These are phyloP conservation scores for Catharus minimus DNA, from an alignment of 2,113 vertebrate genomes.

Conservation along the genomic window DNA sequence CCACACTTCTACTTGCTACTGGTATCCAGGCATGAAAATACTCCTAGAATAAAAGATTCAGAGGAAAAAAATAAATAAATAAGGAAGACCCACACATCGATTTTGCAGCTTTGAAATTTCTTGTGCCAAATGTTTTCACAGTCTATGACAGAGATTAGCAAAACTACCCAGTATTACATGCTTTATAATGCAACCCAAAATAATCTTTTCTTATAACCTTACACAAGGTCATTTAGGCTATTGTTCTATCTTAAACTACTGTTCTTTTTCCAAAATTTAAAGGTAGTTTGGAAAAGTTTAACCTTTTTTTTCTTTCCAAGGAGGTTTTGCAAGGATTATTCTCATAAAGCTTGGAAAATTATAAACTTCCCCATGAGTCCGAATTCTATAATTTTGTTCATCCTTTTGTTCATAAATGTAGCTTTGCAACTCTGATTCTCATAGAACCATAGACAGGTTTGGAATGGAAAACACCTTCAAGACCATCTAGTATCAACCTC, in stretches of 20 bases:
- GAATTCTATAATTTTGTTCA: neutral
- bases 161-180: neutral
- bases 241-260: neutral
- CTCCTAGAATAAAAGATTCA: neutral
- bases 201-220: neutral
- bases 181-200: neutral
- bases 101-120: neutral
- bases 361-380: neutral
- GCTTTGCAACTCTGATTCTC: slow-evolving; percentile 4
- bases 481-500: neutral
- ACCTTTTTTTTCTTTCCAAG: neutral
- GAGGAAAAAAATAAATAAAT: neutral
- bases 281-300: neutral
- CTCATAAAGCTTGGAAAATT: neutral
- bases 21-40: neutral
- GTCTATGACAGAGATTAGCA: neutral
- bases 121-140: neutral
- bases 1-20: neutral
- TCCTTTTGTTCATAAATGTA: neutral
- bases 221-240: neutral
- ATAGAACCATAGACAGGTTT: neutral
- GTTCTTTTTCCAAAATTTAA: neutral
- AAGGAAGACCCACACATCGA: neutral
- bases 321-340: neutral
- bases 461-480: neutral